phyloP scores from a whole-genome alignment of 2,113 vertebrate genomes.

The Zosterops lateralis region DNA sequence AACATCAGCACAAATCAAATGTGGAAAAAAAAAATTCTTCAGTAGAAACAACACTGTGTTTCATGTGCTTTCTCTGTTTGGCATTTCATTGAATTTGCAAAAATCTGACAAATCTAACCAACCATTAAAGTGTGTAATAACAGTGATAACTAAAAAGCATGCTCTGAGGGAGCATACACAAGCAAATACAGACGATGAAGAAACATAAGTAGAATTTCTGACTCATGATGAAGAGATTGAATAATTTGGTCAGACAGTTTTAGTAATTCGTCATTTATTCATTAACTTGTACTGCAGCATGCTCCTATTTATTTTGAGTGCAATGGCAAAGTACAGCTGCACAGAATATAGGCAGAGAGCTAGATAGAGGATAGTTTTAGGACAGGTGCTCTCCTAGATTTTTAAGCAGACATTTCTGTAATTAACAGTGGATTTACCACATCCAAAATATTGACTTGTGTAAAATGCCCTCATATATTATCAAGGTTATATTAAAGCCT shows the following conservation, averaged over 20 bases:
- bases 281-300: not conserved
- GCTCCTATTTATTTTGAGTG: not conserved
- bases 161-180: not conserved
- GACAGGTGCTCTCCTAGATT: constrained; percentile 53
- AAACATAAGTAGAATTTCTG: constrained; percentile 15
- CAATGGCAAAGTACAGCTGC: not conserved
- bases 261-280: constrained; percentile 36
- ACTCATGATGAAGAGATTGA: constrained; percentile 8
- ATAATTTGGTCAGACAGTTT: constrained; percentile 8
- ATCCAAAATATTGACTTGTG: not conserved
- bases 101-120: constrained; percentile 23
- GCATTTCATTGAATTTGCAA: not conserved
- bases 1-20: not conserved
- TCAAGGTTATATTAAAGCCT: not conserved
- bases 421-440: constrained; percentile 15
- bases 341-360: not conserved
- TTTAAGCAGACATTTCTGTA: not conserved
- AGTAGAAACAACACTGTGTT: not conserved
- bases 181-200: not conserved
- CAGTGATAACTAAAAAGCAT: not conserved
- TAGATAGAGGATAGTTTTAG: constrained; percentile 34
- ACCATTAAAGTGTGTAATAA: constrained; percentile 9
- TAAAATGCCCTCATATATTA: not conserved
- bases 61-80: not conserved
- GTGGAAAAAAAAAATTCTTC: not conserved